A percentile compares a stretch with the other conserved stretches of the same genome.
These are phyloP conservation scores for Drosophila nr. fundita DNA, from an alignment of 2,888 invertebrate genomes.

Conservation along the genomic window DNA sequence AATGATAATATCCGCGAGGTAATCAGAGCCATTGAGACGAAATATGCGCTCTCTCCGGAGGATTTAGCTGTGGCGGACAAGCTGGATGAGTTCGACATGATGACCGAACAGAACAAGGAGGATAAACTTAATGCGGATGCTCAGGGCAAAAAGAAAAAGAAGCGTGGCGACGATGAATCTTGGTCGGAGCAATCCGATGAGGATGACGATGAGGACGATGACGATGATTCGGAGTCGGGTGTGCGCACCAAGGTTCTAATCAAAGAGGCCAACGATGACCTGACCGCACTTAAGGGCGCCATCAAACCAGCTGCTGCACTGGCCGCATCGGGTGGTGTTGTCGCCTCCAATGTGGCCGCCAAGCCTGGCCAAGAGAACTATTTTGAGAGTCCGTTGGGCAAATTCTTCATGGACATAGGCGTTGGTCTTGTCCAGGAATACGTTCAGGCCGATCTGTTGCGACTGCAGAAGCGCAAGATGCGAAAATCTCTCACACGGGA, in stretches of 20 bases:
- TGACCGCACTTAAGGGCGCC: conserved; percentile 86
- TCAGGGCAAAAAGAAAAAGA: conserved; percentile 83
- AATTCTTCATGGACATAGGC: conserved; percentile 96
- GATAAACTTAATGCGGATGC: conserved; percentile 73
- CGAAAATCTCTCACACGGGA: conserved; percentile 88
- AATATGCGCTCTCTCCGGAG: conserved; percentile 85
- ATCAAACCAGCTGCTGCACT: conserved; percentile 85
- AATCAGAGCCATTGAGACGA: conserved; percentile 88
- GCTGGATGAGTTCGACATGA: conserved; percentile 86
- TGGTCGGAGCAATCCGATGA: conserved; percentile 87
- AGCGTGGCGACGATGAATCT: conserved; percentile 87
- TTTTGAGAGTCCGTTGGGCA: conserved; percentile 94
- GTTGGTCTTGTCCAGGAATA: conserved; percentile 95
- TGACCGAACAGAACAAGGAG: conserved; percentile 85
- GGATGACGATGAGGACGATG: conserved; percentile 85
- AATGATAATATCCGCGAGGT: conserved; percentile 91
- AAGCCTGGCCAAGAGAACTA: conserved; percentile 88
- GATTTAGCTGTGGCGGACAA: conserved; percentile 87
- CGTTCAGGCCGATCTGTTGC: conserved; percentile 95
- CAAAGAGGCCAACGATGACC: conserved; percentile 86
- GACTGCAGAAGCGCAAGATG: conserved; percentile 92
- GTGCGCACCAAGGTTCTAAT: conserved; percentile 85
- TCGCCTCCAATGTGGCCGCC: conserved; percentile 60
- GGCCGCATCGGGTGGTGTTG: conserved; percentile 61
- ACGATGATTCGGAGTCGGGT: conserved; percentile 86